Evolutionary conservation across 2,888 invertebrate genomes (phyloP), one percentile per base, ranked within the genome.

Genomic region (Tachina fera): DNA sequence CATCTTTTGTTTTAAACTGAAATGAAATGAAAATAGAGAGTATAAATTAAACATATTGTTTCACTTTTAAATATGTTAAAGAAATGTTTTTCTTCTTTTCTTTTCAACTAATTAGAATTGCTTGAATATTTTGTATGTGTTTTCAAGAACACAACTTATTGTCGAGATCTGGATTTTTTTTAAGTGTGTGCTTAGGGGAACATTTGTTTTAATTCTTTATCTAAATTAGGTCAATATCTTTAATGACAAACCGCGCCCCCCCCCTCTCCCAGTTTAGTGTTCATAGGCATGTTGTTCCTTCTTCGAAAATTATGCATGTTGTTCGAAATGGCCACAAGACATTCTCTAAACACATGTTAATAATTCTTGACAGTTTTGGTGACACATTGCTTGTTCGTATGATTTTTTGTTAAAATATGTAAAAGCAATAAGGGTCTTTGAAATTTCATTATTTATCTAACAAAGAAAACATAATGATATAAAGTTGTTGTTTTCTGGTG

Each of bases 1-100:
- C 83, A 70, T 88, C 88, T 87, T 89, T 88, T 82, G 88, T 89
- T 31, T 88, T 88, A 65, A 89, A 90, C 90, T 90, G 88, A 19
- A 88, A 90, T 61, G 22, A 60, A 80, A 79, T 8, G 75, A 71
- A 80, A 56, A 60, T 45, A 53, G 56, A 68, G 10, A 58, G 31
- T 11, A 31, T n/a, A 56, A 45, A 19, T 43, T 47, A n/a, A 47
- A 45, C 9, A 41, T 49, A 31, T 58, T 45, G n/a, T 70, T 43
- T 6, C 56, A 10, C n/a, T 70, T 14, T 19, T 9, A 70, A 22
- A 45, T 31, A 31, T 31, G 31, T 31, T 6, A 31, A 31, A 31
- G 31, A 31, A 41, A n/a, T 16, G 1, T 60, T 16, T 11, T 19
- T 49, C 6, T 51, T 5, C 1, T 75, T 53, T 47, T 56, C n/a